These are phyloP conservation scores for Archips xylosteana DNA, from an alignment of 2,888 invertebrate species.

Conservation along the genomic window DNA sequence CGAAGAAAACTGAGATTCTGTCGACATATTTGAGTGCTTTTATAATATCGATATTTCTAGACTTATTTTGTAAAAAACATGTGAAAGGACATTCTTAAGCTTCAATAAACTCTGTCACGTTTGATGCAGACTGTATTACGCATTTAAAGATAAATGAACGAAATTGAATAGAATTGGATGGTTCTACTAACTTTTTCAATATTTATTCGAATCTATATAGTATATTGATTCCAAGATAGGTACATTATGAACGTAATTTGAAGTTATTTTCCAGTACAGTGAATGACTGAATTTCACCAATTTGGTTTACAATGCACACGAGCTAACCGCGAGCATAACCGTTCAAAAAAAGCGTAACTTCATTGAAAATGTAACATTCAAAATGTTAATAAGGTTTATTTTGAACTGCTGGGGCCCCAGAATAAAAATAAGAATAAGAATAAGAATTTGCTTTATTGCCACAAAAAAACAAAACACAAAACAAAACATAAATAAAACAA, in stretches of 20 bases:
- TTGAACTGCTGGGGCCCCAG: not conserved
- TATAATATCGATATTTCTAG: not conserved
- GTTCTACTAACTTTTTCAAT: slow-evolving; percentile 3
- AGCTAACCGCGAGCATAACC: too few relatives aligned
- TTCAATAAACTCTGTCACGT: not conserved
- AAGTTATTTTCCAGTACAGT: not conserved
- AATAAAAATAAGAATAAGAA: too few relatives aligned
- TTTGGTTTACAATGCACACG: not conserved
- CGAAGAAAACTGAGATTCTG: not conserved
- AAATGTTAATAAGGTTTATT: not conserved
- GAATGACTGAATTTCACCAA: not conserved
- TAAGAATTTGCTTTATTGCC: too few relatives aligned
- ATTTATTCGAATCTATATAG: not conserved
- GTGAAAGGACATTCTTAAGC: not conserved
- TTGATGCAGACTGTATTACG: not conserved
- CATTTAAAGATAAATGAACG: not conserved
- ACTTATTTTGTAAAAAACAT: not conserved
- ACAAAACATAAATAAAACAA: too few relatives aligned
- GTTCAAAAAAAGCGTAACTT: too few relatives aligned
- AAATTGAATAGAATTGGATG: not conserved
- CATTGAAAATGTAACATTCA: too few relatives aligned
- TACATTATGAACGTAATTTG: not conserved
- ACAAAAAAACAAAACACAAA: too few relatives aligned
- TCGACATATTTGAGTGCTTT: slow-evolving; percentile 1
- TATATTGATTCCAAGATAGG: not conserved